phyloP scores from a whole-genome alignment of 2,797 vertebrate genomes.

The Paramormyrops hopkinsi region DNA sequence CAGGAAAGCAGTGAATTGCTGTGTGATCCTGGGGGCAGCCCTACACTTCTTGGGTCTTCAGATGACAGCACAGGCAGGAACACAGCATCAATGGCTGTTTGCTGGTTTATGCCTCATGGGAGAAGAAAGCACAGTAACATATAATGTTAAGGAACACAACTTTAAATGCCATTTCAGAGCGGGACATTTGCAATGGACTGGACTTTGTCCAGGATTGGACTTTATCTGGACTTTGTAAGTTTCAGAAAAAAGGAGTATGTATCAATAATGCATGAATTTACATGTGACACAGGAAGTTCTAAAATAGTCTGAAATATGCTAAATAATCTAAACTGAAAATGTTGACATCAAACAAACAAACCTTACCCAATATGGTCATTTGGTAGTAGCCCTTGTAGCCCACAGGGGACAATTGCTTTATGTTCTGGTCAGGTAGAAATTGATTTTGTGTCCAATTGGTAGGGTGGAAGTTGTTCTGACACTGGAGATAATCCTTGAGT shows the following conservation, averaged over 20 bases:
- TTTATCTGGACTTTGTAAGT: background rate
- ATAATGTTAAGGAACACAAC: background rate
- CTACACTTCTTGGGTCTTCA: constrained; percentile 62
- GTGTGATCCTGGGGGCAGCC: constrained; percentile 47
- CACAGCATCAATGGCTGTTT: constrained; percentile 69
- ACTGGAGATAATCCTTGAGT: constrained; percentile 61
- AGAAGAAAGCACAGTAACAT: background rate
- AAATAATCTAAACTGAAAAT: background rate
- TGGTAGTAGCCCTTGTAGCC: constrained; percentile 66
- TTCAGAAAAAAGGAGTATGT: background rate
- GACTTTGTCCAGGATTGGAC: background rate
- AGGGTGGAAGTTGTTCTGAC: constrained; percentile 70
- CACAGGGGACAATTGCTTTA: constrained; percentile 42
- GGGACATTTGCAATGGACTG: background rate
- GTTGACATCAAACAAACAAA: background rate
- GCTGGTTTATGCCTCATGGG: constrained; percentile 76
- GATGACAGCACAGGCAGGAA: constrained; percentile 64
- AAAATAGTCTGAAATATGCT: background rate
- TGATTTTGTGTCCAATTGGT: constrained; percentile 53
- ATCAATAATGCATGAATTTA: background rate
- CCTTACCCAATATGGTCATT: constrained; percentile 77
- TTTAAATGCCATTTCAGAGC: background rate
- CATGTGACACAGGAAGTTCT: background rate
- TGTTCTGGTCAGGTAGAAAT: constrained; percentile 30
- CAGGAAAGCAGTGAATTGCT: constrained; percentile 63